Base-by-base conservation (phyloP, 2,888 invertebrate species). In the Drosophila niveifrons region DNA sequence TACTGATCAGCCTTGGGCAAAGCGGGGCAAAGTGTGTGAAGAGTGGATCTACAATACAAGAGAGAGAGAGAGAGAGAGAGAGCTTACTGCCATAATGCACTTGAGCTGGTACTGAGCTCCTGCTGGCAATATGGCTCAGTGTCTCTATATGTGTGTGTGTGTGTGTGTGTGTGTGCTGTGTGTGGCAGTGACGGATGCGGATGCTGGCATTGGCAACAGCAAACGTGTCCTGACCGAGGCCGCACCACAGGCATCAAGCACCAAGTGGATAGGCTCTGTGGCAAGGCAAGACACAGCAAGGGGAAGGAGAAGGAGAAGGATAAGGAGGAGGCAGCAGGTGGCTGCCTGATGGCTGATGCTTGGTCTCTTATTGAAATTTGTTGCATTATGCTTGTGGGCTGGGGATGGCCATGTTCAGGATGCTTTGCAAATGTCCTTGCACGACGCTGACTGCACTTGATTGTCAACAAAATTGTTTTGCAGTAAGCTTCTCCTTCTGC, bases 391-490 rank as follows among this genome's bases (percentile, higher is more conserved):
- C 80, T 82, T 82, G 53, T 57, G 66, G 62, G 39, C 11, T 39
- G 62, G 29, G 29, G 52, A 23, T 23, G 23, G 31, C 51, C 51
- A 48, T 50, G 68, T 74, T 57, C 66, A 62, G 79, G 52, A 74
- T 71, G 74, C 77, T 79, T 44, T 43, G 66, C 51, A 59, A 63
- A 71, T 75, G 83, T 82, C 83, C 83, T 83, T 83, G 86, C 52
- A 66, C 66, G 68, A 61, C 65, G 75, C 83, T 77, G 69, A 64
- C 82, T 75, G 87, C 81, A 87, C 88, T 88, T 82, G 83, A 83
- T 83, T 85, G 83, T 88, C 83, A 82, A 83, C 83, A 88, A 82
- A 88, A 88, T 88, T 77, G 86, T 88, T 82, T 80, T 82, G 85
- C 66, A 63, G 72, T 72, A 55, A 59, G 71, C 70, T 46, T 46